These are phyloP conservation scores for Pachyramphus minor DNA, from an alignment of 2,113 vertebrate species.

Conservation along the genomic window DNA sequence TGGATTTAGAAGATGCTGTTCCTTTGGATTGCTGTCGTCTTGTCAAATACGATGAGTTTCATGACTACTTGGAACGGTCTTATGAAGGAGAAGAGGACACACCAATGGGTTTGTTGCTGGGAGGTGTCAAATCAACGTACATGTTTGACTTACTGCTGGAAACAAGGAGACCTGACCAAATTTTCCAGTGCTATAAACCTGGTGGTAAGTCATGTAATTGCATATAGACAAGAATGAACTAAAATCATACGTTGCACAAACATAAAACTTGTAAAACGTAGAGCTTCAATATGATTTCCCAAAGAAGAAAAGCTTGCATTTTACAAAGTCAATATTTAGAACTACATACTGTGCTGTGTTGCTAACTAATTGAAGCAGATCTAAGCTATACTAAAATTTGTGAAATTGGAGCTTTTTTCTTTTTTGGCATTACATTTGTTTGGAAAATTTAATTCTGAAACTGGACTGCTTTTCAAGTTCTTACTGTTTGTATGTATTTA, in stretches of 20 bases:
- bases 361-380: neutral
- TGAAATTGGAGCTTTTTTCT: neutral
- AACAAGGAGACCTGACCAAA: constrained; percentile 88
- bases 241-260: neutral
- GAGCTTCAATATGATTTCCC: neutral
- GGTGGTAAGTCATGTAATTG: constrained; percentile 80
- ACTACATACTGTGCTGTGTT: neutral
- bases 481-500: neutral
- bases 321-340: neutral
- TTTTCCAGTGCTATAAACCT: constrained; percentile 96
- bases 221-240: neutral
- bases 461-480: neutral
- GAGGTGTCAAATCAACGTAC: constrained; percentile 96
- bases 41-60: constrained; percentile 98
- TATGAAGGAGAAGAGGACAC: constrained; percentile 94
- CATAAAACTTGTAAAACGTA: neutral
- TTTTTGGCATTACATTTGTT: neutral
- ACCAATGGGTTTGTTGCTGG: constrained; percentile 92
- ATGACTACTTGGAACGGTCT: constrained; percentile 95
- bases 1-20: constrained; percentile 88
- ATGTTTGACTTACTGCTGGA: constrained; percentile 98
- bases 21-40: constrained; percentile 92
- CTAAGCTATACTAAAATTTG: neutral
- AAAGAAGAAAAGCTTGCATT: neutral
- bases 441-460: neutral